Percentiles rank a stretch among this genome's conserved stretches.
phyloP scores from a whole-genome alignment of 1,140 invertebrate species.

The Drosophila tani region DNA sequence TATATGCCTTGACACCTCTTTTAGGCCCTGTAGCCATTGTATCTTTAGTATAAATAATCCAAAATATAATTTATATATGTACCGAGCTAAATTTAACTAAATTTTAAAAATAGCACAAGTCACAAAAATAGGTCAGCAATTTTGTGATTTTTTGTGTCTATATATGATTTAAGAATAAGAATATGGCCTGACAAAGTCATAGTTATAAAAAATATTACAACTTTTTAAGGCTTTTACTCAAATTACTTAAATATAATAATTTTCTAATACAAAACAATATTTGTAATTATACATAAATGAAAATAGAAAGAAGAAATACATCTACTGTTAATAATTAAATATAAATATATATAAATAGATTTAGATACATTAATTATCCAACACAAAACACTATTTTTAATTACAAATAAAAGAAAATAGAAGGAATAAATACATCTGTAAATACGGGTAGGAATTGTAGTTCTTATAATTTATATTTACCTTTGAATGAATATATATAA shows the following conservation, averaged over 20 bases:
- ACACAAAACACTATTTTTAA: no score
- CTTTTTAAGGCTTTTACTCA: background rate
- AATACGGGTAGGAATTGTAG: no score
- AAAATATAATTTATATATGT: constrained; percentile 55
- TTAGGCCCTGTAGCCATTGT: constrained; percentile 9
- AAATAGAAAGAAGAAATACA: background rate
- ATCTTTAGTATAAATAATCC: constrained; percentile 33
- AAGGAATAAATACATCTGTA: no score
- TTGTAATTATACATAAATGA: background rate
- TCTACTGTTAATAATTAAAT: background rate
- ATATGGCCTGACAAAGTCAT: background rate
- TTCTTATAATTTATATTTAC: no score
- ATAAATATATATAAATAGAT: no score
- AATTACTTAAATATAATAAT: background rate
- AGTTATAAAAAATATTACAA: no score
- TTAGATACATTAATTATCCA: no score
- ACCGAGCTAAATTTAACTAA: constrained; percentile 17
- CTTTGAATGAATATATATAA: no score
- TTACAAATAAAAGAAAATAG: no score
- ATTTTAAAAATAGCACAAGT: constrained; percentile 14
- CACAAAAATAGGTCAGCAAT: background rate
- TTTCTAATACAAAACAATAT: background rate
- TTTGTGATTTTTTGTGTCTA: background rate
- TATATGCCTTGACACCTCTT: constrained; percentile 43
- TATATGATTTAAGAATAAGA: background rate